A percentile compares a stretch with the other conserved stretches of the same genome.
Evolutionary conservation across 2,113 vertebrate species (phyloP).

Genomic region (Muscicapa adusta): DNA sequence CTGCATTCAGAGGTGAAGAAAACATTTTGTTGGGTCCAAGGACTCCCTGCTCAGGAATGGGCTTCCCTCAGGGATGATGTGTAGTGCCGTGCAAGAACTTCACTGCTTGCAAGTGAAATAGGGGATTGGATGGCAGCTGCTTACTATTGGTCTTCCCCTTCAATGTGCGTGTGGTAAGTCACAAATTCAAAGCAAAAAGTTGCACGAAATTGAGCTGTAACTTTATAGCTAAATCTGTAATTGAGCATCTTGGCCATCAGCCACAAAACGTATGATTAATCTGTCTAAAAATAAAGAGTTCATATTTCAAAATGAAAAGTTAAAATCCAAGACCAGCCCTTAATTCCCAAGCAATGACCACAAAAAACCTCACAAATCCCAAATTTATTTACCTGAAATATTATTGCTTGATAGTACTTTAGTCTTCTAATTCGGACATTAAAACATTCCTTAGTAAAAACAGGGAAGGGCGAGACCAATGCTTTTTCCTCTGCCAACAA

Average conservation of each 20-base stretch:
- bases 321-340: background rate
- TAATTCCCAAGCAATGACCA: background rate
- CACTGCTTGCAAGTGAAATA: background rate
- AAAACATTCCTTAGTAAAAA: background rate
- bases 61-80: background rate
- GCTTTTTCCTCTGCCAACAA: background rate
- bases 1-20: background rate
- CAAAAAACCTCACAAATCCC: background rate
- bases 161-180: background rate
- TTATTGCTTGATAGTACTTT: background rate
- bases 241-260: background rate
- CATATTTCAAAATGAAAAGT: background rate
- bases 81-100: accelerated
- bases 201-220: background rate
- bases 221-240: background rate
- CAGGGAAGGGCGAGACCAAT: background rate
- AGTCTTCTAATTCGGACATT: background rate
- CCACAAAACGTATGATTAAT: background rate
- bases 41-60: background rate
- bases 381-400: background rate
- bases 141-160: background rate
- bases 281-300: background rate
- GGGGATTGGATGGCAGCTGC: accelerated
- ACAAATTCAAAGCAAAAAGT: background rate
- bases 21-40: background rate